A percentile compares a stretch with the other conserved stretches of the same genome.
These are phyloP conservation scores for Aegithalos caudatus DNA, from an alignment of 2,113 vertebrate genomes.

Conservation along the genomic window DNA sequence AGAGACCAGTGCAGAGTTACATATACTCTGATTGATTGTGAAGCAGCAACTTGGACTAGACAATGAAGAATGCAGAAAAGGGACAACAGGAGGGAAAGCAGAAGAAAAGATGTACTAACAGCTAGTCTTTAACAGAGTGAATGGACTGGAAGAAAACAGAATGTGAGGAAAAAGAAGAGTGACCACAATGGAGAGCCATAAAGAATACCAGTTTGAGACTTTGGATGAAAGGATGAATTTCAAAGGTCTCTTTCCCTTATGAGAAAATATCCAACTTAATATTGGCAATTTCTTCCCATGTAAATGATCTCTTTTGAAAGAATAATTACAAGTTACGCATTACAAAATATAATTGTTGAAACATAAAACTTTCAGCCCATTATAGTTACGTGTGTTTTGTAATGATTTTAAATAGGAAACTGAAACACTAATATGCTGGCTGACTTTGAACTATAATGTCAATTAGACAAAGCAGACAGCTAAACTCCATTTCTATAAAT, in stretches of 20 bases:
- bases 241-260: background rate
- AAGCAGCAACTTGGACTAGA: background rate
- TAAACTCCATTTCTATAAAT: background rate
- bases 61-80: background rate
- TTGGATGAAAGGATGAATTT: background rate
- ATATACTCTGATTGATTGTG: background rate
- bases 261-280: background rate
- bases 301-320: background rate
- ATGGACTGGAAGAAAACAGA: background rate
- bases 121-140: background rate
- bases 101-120: background rate
- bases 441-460: conserved; percentile 28
- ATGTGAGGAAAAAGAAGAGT: background rate
- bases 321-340: background rate
- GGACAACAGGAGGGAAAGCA: background rate
- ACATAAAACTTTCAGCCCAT: background rate
- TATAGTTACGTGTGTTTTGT: background rate
- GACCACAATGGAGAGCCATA: background rate
- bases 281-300: background rate
- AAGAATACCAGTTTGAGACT: background rate
- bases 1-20: background rate
- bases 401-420: background rate
- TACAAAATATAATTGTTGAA: conserved; percentile 20
- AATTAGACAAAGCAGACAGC: background rate
- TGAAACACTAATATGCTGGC: background rate